Evolutionary conservation across 2,797 vertebrate genomes (phyloP).

Genomic region (Masticophis lateralis): DNA sequence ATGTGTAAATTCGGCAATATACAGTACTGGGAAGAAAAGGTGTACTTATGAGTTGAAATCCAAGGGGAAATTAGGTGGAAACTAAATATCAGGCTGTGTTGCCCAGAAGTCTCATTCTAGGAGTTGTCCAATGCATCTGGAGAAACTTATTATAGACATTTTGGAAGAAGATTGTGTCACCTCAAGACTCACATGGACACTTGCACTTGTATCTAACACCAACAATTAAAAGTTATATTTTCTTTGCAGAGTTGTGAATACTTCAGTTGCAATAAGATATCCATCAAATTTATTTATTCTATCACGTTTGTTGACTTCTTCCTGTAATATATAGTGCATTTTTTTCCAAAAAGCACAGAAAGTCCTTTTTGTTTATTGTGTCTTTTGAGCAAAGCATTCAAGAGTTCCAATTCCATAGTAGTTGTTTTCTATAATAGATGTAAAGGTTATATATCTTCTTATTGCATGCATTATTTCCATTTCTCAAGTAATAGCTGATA

Average conservation of each 20-base stretch:
- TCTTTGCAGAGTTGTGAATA: slow-evolving; percentile 35
- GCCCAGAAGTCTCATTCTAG: not conserved
- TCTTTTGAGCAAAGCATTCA: slow-evolving; percentile 24
- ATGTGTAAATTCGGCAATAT: not conserved
- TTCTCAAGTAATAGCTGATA: slow-evolving; percentile 18
- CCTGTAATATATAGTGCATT: slow-evolving; percentile 36
- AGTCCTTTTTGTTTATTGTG: slow-evolving; percentile 63
- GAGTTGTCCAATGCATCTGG: not conserved
- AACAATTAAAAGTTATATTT: slow-evolving; percentile 22
- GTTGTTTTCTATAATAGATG: slow-evolving; percentile 38
- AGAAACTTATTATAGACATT: not conserved
- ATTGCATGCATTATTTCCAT: slow-evolving; percentile 34
- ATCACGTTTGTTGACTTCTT: slow-evolving; percentile 47
- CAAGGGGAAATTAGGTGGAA: not conserved
- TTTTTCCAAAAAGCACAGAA: slow-evolving; percentile 59
- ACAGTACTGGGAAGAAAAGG: not conserved
- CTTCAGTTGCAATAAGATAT: slow-evolving; percentile 18
- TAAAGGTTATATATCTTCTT: not conserved
- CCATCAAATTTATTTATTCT: slow-evolving; percentile 39
- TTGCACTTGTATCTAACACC: not conserved
- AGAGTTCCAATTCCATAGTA: slow-evolving; percentile 12
- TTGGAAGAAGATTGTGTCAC: not conserved
- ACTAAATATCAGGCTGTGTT: not conserved
- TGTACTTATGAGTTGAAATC: not conserved
- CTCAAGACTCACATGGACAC: no score